Percentiles rank a stretch among this genome's conserved stretches.
Evolutionary conservation across 2,113 vertebrate species (phyloP).

Genomic region (Tapirus terrestris): DNA sequence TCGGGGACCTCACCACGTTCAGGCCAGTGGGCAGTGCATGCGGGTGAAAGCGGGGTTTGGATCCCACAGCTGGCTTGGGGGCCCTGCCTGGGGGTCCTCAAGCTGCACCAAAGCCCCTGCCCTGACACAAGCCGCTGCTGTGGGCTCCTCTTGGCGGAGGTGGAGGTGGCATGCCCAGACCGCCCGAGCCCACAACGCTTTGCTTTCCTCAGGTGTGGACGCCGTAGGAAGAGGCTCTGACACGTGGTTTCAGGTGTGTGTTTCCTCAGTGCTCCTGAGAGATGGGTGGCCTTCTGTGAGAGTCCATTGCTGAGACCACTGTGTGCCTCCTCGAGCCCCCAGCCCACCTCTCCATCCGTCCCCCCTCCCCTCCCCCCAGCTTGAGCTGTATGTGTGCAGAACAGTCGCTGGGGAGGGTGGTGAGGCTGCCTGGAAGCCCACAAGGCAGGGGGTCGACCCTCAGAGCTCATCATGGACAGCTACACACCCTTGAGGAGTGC

Average conservation of each 20-base stretch:
- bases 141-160: too few relatives aligned
- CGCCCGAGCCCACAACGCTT: fast-evolving
- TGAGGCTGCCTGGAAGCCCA: fast-evolving
- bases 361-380: too few relatives aligned
- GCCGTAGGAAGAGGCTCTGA: fast-evolving
- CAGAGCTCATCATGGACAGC: not conserved
- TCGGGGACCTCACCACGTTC: fast-evolving
- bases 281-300: fast-evolving
- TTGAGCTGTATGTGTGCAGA: not conserved
- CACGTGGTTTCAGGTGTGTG: fast-evolving
- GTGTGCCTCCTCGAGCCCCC: not conserved
- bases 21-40: fast-evolving
- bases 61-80: not conserved
- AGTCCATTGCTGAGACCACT: fast-evolving
- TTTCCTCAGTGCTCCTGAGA: too few relatives aligned
- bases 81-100: too few relatives aligned
- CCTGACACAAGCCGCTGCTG: too few relatives aligned
- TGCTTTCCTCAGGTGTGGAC: too few relatives aligned
- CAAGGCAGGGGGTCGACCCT: too few relatives aligned
- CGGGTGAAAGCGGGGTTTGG: not conserved
- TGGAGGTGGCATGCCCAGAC: fast-evolving
- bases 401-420: not conserved
- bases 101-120: not conserved
- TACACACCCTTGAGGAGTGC: fast-evolving
- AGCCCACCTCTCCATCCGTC: too few relatives aligned